phyloP scores from a whole-genome alignment of 2,113 vertebrate species.

The Cheirogaleus medius region DNA sequence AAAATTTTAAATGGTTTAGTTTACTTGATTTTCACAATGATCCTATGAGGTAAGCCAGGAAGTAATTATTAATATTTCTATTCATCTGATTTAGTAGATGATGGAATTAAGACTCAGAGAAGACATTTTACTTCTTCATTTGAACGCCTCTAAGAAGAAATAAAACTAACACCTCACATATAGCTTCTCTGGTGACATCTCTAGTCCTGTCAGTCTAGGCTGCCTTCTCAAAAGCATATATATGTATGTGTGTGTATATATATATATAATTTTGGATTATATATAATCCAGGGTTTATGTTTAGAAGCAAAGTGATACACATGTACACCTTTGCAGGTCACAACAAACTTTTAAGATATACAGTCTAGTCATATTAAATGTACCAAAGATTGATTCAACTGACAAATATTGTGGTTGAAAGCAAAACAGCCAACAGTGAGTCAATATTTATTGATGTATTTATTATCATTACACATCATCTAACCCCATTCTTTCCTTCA shows the following conservation, averaged over 20 bases:
- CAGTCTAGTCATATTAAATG: neutral
- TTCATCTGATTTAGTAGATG: neutral
- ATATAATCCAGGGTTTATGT: neutral
- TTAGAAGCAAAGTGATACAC: neutral
- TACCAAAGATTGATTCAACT: neutral
- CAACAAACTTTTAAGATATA: neutral
- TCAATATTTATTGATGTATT: neutral
- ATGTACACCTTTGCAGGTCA: neutral
- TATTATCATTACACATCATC: neutral
- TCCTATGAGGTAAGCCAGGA: neutral
- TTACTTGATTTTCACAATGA: slow-evolving; percentile 5
- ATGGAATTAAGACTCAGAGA: neutral
- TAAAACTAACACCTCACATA: neutral
- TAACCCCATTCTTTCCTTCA: neutral
- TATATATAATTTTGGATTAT: neutral
- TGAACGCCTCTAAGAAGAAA: neutral
- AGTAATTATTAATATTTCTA: neutral
- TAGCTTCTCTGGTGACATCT: neutral
- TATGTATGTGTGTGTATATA: too few relatives aligned
- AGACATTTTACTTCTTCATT: neutral
- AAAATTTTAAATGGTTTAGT: neutral
- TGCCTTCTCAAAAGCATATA: neutral
- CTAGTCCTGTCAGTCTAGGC: neutral
- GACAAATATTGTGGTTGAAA: neutral
- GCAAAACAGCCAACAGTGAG: neutral